These are phyloP conservation scores for Drosophila nannoptera DNA, from an alignment of 1,140 invertebrate genomes.

Conservation along the genomic window DNA sequence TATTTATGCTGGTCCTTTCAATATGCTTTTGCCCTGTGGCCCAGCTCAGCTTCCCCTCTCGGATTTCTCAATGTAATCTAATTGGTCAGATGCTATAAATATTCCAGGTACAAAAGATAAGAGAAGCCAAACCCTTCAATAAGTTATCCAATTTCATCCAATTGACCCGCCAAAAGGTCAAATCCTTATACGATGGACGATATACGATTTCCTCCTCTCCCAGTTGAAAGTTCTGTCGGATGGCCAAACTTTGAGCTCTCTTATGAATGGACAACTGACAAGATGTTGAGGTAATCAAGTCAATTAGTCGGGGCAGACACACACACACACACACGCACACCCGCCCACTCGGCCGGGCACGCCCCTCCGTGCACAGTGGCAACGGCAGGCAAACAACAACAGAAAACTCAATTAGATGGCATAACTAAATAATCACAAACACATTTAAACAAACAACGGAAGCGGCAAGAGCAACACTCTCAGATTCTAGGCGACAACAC, in stretches of 20 bases:
- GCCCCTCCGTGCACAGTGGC: not conserved
- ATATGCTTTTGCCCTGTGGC: too few species aligned
- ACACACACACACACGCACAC: constrained; percentile 11
- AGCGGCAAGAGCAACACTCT: constrained; percentile 40
- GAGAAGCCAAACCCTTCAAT: not conserved
- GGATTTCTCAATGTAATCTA: too few species aligned
- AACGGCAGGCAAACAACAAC: constrained; percentile 44
- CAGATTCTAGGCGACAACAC: constrained; percentile 40
- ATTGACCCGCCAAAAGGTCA: not conserved
- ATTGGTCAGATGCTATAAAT: too few species aligned
- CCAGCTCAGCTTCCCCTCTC: too few species aligned
- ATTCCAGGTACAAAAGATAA: too few species aligned
- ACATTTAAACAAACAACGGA: constrained; percentile 67
- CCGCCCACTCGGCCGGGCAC: too few species aligned
- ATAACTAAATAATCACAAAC: constrained; percentile 78
- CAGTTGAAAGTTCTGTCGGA: not conserved
- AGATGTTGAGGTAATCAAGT: constrained; percentile 61
- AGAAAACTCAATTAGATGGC: constrained; percentile 75
- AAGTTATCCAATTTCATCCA: not conserved
- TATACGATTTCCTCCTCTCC: not conserved
- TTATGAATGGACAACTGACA: constrained; percentile 23
- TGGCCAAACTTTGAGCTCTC: constrained; percentile 7
- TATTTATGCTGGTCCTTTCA: too few species aligned
- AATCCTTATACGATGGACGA: too few species aligned
- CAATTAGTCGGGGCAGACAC: constrained; percentile 53